Percentiles rank a stretch among this genome's conserved stretches.
Conservation (phyloP, 2,888 invertebrate species). For the Heliconius ismenius region DNA sequence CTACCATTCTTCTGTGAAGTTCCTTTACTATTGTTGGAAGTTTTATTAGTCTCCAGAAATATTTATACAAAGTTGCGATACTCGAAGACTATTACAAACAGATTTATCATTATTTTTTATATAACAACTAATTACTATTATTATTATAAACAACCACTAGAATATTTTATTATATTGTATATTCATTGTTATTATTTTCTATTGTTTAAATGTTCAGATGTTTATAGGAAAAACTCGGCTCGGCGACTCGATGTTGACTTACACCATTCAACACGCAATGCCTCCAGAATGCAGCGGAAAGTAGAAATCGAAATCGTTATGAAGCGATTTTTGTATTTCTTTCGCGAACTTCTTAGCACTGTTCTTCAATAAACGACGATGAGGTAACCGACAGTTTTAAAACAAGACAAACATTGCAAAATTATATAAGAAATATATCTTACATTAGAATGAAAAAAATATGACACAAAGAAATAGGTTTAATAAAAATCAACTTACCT, state of each 20-base stretch:
- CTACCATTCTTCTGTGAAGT: no score
- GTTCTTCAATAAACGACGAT: not conserved
- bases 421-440: not conserved
- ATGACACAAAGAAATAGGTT: not conserved
- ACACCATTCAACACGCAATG: no score
- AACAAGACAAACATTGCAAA: not conserved
- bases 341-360: not conserved
- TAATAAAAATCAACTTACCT: slow-evolving; percentile 53
- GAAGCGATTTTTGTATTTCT: not conserved
- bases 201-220: not conserved
- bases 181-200: not conserved
- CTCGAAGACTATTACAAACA: no score
- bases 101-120: not conserved
- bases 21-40: not conserved
- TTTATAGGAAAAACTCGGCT: not conserved
- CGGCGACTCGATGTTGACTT: no score
- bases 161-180: not conserved
- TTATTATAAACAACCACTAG: not conserved
- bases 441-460: not conserved
- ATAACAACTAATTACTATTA: not conserved
- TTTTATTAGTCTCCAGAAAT: not conserved
- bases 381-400: not conserved
- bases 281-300: no score
- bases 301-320: not conserved
- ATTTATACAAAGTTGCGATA: not conserved